A percentile compares a stretch with the other conserved stretches of the same genome.
These are phyloP conservation scores for Tylochromis polylepis DNA, from an alignment of 2,113 vertebrate species.

Conservation along the genomic window DNA sequence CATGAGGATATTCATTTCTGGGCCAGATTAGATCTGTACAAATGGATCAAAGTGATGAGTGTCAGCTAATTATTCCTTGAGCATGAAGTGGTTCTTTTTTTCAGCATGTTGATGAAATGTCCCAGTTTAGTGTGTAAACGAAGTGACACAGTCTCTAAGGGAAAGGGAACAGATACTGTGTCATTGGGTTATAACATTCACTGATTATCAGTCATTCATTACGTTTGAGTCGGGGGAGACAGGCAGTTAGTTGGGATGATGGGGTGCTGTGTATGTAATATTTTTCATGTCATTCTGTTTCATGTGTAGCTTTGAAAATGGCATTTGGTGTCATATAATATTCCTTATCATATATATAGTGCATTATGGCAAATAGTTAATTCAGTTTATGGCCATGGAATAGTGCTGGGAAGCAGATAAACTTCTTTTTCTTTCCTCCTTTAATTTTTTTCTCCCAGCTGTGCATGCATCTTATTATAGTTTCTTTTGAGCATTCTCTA, in stretches of 20 bases:
- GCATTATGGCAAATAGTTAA: not conserved
- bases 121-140: conserved; percentile 18
- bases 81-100: conserved; percentile 8
- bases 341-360: not conserved
- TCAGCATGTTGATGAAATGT: conserved; percentile 20
- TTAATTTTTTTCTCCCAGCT: not conserved
- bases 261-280: not conserved
- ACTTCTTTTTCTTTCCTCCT: not conserved
- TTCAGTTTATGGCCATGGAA: not conserved
- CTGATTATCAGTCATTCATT: not conserved
- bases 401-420: not conserved
- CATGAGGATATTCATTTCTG: not conserved
- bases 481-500: not conserved
- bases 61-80: conserved; percentile 37
- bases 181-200: not conserved
- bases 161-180: not conserved
- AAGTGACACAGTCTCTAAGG: not conserved
- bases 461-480: not conserved
- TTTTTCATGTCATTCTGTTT: not conserved
- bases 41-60: conserved; percentile 32
- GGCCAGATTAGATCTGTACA: conserved; percentile 29
- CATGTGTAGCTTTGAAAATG: not conserved
- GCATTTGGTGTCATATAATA: not conserved
- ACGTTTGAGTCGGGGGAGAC: not conserved
- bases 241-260: not conserved